A percentile compares a stretch with the other conserved stretches of the same genome.
Conservation (phyloP, 1,140 invertebrate genomes). For the Drosophila teissieri region DNA sequence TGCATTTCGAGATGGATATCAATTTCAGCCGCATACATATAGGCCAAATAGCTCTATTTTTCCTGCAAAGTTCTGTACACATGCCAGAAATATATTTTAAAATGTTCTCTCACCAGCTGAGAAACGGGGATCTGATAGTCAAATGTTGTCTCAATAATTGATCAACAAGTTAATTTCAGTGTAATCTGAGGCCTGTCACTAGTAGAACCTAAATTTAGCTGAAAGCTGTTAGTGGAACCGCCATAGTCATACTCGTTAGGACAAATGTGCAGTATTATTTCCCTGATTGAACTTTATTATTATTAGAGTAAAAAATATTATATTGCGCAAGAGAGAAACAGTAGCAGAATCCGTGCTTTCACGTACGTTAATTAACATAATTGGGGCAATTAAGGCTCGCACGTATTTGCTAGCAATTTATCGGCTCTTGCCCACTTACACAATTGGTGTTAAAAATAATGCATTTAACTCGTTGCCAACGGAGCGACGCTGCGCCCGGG, state of each 20-base stretch:
- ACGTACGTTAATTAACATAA: constrained; percentile 76
- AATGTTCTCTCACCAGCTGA: too few species aligned
- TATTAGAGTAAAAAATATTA: constrained; percentile 46
- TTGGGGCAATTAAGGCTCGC: constrained; percentile 64
- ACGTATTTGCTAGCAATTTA: constrained; percentile 71
- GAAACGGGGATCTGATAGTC: too few species aligned
- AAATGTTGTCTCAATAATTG: too few species aligned
- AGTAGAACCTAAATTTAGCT: background rate
- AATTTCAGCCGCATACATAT: too few species aligned
- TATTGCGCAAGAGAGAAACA: constrained; percentile 21
- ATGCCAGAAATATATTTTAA: too few species aligned
- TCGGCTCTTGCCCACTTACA: constrained; percentile 47
- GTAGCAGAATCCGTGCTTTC: constrained; percentile 23
- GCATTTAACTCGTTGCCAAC: constrained; percentile 56
- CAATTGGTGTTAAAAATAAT: constrained; percentile 80
- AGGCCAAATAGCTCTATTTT: too few species aligned
- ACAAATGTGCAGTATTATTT: constrained; percentile 6
- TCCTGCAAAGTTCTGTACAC: too few species aligned
- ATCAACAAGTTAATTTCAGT: background rate
- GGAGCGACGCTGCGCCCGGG: background rate
- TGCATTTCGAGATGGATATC: too few species aligned
- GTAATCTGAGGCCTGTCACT: background rate
- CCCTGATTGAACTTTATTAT: constrained; percentile 31
- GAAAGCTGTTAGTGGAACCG: too few species aligned
- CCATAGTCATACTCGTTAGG: background rate